These are phyloP conservation scores for Cyphomyrus discorhynchus DNA, from an alignment of 2,113 vertebrate species.

Conservation along the genomic window DNA sequence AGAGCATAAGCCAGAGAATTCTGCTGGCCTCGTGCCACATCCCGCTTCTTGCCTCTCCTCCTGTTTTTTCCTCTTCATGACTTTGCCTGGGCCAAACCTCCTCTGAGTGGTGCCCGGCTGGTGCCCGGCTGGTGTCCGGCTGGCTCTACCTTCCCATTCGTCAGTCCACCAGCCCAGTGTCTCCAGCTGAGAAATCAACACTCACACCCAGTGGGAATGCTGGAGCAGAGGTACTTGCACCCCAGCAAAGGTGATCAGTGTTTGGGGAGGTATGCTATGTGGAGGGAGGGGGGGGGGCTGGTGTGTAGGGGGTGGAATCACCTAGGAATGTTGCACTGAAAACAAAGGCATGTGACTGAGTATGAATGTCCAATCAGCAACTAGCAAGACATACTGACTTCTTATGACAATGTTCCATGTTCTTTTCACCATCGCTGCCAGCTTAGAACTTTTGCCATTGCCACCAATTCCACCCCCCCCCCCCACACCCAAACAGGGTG, in stretches of 20 bases:
- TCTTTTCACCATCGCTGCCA: background rate
- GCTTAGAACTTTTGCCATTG: background rate
- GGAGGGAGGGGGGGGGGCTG: background rate
- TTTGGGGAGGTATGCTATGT: background rate
- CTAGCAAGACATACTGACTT: background rate
- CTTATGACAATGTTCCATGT: background rate
- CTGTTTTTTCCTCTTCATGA: constrained; percentile 21
- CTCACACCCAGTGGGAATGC: constrained; percentile 6
- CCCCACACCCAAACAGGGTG: background rate
- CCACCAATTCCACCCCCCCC: background rate
- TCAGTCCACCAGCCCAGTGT: constrained; percentile 15
- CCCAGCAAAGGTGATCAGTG: background rate
- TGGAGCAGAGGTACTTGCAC: background rate
- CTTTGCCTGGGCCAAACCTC: background rate
- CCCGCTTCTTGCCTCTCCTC: constrained; percentile 23
- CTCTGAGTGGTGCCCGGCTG: background rate
- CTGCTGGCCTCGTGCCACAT: constrained; percentile 28
- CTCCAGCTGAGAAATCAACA: constrained; percentile 32
- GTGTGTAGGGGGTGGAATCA: background rate
- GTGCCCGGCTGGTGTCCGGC: background rate
- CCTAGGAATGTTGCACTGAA: background rate
- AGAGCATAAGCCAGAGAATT: background rate
- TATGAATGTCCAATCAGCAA: background rate
- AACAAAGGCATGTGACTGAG: background rate
- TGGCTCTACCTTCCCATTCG: constrained; percentile 6